phyloP scores from a whole-genome alignment of 2,113 vertebrate genomes.

The Fregata magnificens region DNA sequence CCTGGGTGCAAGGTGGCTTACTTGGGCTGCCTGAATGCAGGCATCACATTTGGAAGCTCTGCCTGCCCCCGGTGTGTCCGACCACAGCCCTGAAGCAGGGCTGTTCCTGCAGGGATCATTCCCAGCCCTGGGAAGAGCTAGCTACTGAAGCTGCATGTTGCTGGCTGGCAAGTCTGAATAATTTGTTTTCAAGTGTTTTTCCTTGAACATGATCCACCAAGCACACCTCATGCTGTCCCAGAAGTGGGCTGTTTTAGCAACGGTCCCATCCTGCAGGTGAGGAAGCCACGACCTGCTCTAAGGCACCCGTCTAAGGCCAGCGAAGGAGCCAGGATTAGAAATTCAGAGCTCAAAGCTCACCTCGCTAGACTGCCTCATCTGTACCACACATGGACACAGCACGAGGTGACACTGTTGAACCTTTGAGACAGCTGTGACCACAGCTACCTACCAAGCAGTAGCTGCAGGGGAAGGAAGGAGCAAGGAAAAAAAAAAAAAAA shows the following conservation, averaged over 20 bases:
- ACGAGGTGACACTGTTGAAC: background rate
- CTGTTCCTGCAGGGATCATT: background rate
- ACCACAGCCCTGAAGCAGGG: background rate
- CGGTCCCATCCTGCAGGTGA: background rate
- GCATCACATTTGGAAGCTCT: background rate
- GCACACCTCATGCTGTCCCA: background rate
- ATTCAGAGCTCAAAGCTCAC: background rate
- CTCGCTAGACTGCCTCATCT: background rate
- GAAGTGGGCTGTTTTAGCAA: background rate
- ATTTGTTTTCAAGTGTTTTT: background rate
- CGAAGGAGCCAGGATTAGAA: background rate
- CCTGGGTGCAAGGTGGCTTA: background rate
- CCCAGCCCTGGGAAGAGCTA: background rate
- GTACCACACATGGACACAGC: fast-evolving
- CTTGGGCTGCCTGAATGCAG: background rate
- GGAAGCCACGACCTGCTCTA: background rate
- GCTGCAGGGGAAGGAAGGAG: background rate
- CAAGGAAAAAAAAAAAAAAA: background rate
- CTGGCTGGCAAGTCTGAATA: background rate
- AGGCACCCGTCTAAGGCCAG: background rate
- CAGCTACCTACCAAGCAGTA: background rate
- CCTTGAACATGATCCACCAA: background rate
- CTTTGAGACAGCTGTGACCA: background rate
- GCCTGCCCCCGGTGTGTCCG: background rate
- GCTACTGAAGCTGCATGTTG: background rate